These are phyloP conservation scores for Hymenopus coronatus DNA, from an alignment of 2,888 invertebrate species.

Conservation along the genomic window DNA sequence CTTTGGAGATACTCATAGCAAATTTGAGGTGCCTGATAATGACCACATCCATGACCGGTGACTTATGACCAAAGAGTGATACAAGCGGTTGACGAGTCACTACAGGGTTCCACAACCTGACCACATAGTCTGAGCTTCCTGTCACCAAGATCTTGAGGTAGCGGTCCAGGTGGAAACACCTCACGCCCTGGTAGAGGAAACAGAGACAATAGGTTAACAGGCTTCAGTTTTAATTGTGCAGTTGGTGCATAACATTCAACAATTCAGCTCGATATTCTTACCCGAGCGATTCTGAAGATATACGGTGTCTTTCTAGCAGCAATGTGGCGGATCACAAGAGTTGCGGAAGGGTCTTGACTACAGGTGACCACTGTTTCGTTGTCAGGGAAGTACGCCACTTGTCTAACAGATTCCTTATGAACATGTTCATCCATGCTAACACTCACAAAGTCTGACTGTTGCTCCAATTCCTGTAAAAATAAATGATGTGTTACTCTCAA, in stretches of 20 bases:
- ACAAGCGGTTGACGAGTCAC: conserved; percentile 46
- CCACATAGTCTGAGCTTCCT: conserved; percentile 54
- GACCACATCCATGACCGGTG: conserved; percentile 54
- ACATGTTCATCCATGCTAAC: conserved; percentile 48
- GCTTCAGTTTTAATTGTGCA: neutral
- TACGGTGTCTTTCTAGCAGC: conserved; percentile 53
- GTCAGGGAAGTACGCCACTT: conserved; percentile 50
- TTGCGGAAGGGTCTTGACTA: conserved; percentile 54
- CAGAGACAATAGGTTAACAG: neutral
- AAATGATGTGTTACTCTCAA: no score
- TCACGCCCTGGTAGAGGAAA: conserved; percentile 52
- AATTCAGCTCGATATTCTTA: conserved; percentile 39
- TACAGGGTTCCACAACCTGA: conserved; percentile 58
- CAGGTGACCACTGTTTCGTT: conserved; percentile 55
- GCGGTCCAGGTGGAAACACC: conserved; percentile 55
- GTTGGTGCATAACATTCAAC: neutral
- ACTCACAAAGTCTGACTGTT: conserved; percentile 52
- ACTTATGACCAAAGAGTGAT: conserved; percentile 44
- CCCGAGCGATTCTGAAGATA: conserved; percentile 55
- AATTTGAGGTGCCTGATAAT: conserved; percentile 51
- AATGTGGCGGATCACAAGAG: conserved; percentile 51
- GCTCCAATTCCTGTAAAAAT: conserved; percentile 52
- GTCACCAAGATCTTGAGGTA: conserved; percentile 53
- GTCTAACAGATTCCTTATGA: conserved; percentile 53
- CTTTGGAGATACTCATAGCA: conserved; percentile 54